A percentile compares a stretch with the other conserved stretches of the same genome.
These are phyloP conservation scores for Turnix velox DNA, from an alignment of 2,113 vertebrate species.

Conservation along the genomic window DNA sequence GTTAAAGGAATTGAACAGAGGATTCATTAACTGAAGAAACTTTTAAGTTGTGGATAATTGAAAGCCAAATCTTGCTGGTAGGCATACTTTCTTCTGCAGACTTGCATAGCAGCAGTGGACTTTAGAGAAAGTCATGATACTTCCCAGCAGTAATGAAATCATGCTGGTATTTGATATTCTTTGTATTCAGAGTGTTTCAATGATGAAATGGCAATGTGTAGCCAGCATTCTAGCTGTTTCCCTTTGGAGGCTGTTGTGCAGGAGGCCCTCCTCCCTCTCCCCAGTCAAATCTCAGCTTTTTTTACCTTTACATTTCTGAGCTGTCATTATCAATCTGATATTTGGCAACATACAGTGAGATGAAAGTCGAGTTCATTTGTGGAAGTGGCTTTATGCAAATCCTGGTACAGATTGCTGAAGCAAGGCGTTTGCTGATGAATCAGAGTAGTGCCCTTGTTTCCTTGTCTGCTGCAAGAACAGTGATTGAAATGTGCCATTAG, in stretches of 20 bases:
- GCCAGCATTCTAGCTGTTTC: background rate
- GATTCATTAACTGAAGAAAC: background rate
- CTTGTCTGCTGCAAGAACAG: background rate
- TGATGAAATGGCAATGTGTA: background rate
- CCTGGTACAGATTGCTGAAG: background rate
- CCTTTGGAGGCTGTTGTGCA: background rate
- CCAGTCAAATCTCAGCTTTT: background rate
- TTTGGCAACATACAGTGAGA: constrained; percentile 46
- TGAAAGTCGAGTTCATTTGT: constrained; percentile 42
- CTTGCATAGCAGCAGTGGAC: background rate
- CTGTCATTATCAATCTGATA: constrained; percentile 63
- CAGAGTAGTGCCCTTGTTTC: constrained; percentile 32
- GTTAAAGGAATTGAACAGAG: background rate
- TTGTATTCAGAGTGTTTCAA: background rate
- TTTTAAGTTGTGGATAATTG: background rate
- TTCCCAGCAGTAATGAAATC: constrained; percentile 10
- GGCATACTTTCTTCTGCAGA: background rate
- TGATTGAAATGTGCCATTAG: background rate
- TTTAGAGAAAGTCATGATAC: background rate
- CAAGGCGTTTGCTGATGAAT: constrained; percentile 50
- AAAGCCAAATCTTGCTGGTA: background rate
- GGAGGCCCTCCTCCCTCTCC: background rate
- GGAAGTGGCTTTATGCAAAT: constrained; percentile 61
- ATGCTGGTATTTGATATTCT: background rate
- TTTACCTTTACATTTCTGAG: background rate